These are phyloP conservation scores for Mya arenaria DNA, from an alignment of 1,140 invertebrate genomes.

Conservation along the genomic window DNA sequence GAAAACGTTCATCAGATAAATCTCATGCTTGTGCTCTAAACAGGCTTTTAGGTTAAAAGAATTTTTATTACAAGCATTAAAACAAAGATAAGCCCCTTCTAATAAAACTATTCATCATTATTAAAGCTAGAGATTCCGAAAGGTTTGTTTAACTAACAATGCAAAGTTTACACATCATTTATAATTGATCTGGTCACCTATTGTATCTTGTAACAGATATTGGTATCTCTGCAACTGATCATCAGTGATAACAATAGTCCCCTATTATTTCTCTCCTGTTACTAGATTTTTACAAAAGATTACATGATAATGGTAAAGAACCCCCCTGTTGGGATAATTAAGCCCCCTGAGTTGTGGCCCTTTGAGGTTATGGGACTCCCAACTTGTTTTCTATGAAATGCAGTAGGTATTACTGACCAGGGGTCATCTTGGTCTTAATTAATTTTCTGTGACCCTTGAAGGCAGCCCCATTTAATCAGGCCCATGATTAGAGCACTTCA, in stretches of 20 bases:
- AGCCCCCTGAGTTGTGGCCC: neutral
- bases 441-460: conserved; percentile 30
- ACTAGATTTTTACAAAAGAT: conserved; percentile 12
- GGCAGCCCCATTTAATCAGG: conserved; percentile 27
- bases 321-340: conserved; percentile 2
- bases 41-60: too few species aligned
- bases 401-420: conserved; percentile 17
- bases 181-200: neutral
- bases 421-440: conserved; percentile 29
- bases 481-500: conserved; percentile 31
- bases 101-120: too few species aligned
- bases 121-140: neutral
- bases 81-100: too few species aligned
- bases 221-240: neutral
- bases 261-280: conserved; percentile 23
- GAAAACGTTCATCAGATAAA: too few species aligned
- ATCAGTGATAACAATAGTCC: conserved; percentile 7
- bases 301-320: neutral
- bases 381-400: too few species aligned
- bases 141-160: conserved; percentile 10
- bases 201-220: conserved; percentile 12
- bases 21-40: too few species aligned
- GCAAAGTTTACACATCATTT: conserved; percentile 23
- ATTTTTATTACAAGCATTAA: too few species aligned
- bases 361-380: too few species aligned